phyloP scores from a whole-genome alignment of 2,113 vertebrate species.

The Stomatorhinus ivindoensis region DNA sequence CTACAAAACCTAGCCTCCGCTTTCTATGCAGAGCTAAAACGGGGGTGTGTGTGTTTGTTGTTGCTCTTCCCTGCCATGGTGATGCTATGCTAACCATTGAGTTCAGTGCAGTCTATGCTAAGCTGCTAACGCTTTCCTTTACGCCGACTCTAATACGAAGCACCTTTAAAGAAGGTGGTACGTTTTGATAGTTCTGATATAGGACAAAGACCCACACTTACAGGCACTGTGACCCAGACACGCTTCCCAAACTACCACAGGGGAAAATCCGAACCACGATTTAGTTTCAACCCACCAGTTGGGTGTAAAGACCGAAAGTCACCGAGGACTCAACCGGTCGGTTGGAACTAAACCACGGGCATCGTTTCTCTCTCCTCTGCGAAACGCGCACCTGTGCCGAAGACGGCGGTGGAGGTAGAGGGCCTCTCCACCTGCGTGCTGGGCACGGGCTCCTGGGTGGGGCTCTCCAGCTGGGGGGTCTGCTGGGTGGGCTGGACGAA shows the following conservation, averaged over 20 bases:
- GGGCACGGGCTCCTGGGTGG: slow-evolving; percentile 76
- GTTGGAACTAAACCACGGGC: neutral
- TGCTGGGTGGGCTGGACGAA: slow-evolving; percentile 92
- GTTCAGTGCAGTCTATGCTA: too few relatives aligned
- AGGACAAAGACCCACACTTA: neutral
- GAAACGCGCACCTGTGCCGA: slow-evolving; percentile 69
- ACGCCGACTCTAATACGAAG: neutral
- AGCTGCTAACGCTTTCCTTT: too few relatives aligned
- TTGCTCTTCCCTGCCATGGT: too few relatives aligned
- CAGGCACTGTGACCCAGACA: neutral
- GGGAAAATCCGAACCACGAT: neutral
- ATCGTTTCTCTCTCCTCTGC: neutral
- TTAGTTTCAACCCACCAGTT: neutral
- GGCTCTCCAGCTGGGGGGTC: slow-evolving; percentile 74
- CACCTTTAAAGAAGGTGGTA: neutral
- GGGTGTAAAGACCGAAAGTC: too few relatives aligned
- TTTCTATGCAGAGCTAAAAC: neutral
- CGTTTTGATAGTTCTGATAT: neutral
- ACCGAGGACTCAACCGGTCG: neutral
- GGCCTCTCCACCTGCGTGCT: slow-evolving; percentile 84
- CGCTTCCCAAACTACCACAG: neutral
- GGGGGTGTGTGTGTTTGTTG: too few relatives aligned
- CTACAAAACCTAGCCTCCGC: neutral
- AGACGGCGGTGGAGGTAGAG: slow-evolving; percentile 80
- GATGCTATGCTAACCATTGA: too few relatives aligned